Evolutionary conservation across 1,140 invertebrate species (phyloP).

Genomic region (Nixonia krombeini): DNA sequence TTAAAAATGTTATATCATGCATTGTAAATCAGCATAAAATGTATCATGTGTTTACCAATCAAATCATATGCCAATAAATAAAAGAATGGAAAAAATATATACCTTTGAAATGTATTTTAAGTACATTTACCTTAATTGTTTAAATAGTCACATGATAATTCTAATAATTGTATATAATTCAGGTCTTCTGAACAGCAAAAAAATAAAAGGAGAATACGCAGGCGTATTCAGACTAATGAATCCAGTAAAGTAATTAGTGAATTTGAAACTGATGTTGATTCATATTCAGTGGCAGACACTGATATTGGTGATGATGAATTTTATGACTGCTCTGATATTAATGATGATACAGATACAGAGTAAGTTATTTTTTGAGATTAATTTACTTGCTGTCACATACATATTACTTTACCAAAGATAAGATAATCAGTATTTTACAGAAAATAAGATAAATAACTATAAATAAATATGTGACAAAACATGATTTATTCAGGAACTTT

Average conservation of each 20-base stretch:
- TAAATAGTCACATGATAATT: slow-evolving; percentile 4
- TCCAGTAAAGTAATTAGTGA: slow-evolving; percentile 52
- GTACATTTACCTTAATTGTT: no score
- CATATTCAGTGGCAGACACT: slow-evolving; percentile 62
- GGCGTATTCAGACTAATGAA: slow-evolving; percentile 48
- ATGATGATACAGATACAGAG: slow-evolving; percentile 54
- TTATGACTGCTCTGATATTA: slow-evolving; percentile 68
- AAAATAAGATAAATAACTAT: no score
- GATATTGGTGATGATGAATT: slow-evolving; percentile 69
- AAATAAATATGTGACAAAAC: no score
- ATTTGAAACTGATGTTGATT: slow-evolving; percentile 62
- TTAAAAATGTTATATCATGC: no score
- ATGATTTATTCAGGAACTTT: no score
- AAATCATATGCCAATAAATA: no score
- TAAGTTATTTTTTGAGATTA: slow-evolving; percentile 59
- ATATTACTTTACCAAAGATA: background rate
- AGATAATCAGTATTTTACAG: no score
- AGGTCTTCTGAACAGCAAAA: slow-evolving; percentile 52
- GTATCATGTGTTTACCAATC: no score
- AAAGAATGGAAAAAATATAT: no score
- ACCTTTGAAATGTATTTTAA: no score
- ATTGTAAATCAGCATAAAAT: no score
- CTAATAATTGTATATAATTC: slow-evolving; percentile 17
- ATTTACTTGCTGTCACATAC: slow-evolving; percentile 10
- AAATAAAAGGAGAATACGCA: slow-evolving; percentile 52